Evolutionary conservation across 2,113 vertebrate species (phyloP).

Genomic region (Bubo scandiacus): DNA sequence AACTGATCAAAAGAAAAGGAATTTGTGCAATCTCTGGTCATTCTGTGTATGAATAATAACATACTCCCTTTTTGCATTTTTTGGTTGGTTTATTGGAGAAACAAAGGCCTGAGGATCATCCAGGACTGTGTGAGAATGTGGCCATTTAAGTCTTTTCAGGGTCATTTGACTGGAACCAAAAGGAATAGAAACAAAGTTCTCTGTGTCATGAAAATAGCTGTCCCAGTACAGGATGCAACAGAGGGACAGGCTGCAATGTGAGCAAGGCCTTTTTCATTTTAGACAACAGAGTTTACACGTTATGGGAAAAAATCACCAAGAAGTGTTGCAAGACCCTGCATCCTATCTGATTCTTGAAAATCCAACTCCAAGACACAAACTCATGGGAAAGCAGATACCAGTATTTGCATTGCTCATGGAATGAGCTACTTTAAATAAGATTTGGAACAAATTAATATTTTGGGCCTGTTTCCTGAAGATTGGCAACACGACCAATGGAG

Average conservation of each 20-base stretch:
- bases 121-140: neutral
- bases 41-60: neutral
- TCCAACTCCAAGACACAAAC: neutral
- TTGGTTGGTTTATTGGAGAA: neutral
- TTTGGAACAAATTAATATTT: neutral
- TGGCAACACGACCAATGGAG: neutral
- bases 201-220: neutral
- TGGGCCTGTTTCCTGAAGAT: neutral
- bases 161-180: neutral
- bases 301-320: neutral
- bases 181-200: neutral
- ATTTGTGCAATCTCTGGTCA: neutral
- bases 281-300: neutral
- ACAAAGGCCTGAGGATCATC: neutral
- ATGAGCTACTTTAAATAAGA: neutral
- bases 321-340: neutral
- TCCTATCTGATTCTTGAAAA: neutral
- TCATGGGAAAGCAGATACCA: neutral
- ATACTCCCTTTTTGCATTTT: neutral
- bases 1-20: neutral
- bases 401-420: neutral
- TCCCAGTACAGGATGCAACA: accelerated
- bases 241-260: neutral
- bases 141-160: neutral
- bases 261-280: neutral